Percentiles rank a stretch among this genome's conserved stretches.
These are phyloP conservation scores for Phyllostomus discolor DNA, from an alignment of 2,113 vertebrate genomes.

Conservation along the genomic window DNA sequence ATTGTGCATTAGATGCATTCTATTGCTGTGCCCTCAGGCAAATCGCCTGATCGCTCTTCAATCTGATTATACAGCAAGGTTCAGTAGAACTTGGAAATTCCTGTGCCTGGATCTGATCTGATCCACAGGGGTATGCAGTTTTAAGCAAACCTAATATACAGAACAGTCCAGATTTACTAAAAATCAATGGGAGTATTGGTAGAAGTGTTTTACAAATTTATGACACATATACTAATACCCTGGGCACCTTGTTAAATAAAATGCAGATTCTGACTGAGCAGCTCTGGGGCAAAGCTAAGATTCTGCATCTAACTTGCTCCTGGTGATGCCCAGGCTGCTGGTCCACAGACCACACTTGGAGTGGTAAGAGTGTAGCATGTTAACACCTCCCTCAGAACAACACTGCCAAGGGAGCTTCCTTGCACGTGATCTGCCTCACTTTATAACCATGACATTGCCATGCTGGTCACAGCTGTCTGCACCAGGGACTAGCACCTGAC, in stretches of 20 bases:
- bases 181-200: not conserved
- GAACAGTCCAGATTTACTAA: not conserved
- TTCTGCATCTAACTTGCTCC: not conserved
- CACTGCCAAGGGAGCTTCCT: not conserved
- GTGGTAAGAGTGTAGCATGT: not conserved
- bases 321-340: not conserved
- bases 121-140: not conserved
- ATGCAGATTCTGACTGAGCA: not conserved
- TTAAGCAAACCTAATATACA: not conserved
- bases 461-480: not conserved
- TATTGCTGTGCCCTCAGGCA: not conserved
- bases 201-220: not conserved
- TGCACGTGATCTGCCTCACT: not conserved
- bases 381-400: not conserved
- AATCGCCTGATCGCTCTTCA: slow-evolving; percentile 22
- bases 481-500: not conserved
- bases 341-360: not conserved
- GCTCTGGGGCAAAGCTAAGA: not conserved
- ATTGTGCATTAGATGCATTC: slow-evolving; percentile 2
- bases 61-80: not conserved
- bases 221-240: not conserved
- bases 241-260: not conserved
- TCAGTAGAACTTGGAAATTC: slow-evolving; percentile 11
- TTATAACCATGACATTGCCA: not conserved
- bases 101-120: not conserved